Evolutionary conservation across 1,140 invertebrate species (phyloP).

Genomic region (Aphaenogaster ashmeadi): DNA sequence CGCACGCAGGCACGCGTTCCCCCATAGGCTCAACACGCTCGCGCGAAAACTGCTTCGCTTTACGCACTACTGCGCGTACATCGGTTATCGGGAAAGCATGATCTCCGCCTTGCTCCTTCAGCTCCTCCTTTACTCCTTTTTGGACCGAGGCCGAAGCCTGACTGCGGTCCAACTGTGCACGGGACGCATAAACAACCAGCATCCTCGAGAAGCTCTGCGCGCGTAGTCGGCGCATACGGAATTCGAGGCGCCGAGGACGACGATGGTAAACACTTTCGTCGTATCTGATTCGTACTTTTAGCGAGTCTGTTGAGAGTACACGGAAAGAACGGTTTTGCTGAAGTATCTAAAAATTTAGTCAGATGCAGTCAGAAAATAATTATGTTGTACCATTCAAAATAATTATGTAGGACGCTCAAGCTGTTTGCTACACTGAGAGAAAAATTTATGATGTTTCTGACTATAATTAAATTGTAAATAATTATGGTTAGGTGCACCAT

Average conservation of each 20-base stretch:
- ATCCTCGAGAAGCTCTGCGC: slow-evolving; percentile 57
- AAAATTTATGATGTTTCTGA: too few species aligned
- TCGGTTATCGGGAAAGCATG: slow-evolving; percentile 84
- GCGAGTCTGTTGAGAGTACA: background rate
- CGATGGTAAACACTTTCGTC: background rate
- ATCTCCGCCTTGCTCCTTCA: slow-evolving; percentile 75
- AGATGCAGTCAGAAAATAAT: too few species aligned
- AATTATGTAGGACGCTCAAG: too few species aligned
- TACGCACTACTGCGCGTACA: slow-evolving; percentile 83
- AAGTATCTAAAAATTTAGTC: too few species aligned
- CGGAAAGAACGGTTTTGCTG: too few species aligned
- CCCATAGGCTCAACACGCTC: slow-evolving; percentile 61
- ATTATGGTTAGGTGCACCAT: too few species aligned
- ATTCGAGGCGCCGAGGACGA: background rate
- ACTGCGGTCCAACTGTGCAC: slow-evolving; percentile 81
- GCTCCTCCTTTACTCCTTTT: slow-evolving; percentile 79
- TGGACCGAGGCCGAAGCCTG: slow-evolving; percentile 76
- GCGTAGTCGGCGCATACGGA: background rate
- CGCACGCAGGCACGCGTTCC: slow-evolving; percentile 47
- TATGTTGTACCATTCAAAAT: too few species aligned
- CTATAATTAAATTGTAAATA: too few species aligned
- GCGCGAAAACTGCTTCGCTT: slow-evolving; percentile 74
- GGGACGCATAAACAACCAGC: slow-evolving; percentile 80
- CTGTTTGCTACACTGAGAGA: too few species aligned
- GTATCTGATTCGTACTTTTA: background rate